These are phyloP conservation scores for Pseudococcus viburni DNA, from an alignment of 2,888 invertebrate genomes.

Conservation along the genomic window DNA sequence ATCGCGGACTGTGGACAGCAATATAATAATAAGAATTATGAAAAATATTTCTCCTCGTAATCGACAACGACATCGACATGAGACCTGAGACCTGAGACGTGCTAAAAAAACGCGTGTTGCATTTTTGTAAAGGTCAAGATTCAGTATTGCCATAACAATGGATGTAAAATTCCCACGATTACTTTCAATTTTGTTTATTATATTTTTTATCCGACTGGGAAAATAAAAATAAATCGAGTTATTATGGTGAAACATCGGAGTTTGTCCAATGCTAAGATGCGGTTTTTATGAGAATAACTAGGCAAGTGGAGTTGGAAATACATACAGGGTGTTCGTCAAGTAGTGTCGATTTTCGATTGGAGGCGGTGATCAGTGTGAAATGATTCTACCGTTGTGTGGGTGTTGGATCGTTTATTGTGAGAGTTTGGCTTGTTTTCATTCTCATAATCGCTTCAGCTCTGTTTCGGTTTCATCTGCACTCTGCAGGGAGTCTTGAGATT, in stretches of 20 bases:
- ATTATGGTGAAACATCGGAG: not conserved
- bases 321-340: not conserved
- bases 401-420: too few relatives aligned
- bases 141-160: constrained; percentile 46
- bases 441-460: too few relatives aligned
- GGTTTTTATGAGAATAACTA: not conserved
- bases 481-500: too few relatives aligned
- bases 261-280: not conserved
- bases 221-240: not conserved
- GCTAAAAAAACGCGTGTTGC: not conserved
- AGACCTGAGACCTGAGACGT: not conserved
- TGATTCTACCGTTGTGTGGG: too few relatives aligned
- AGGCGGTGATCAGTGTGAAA: too few relatives aligned
- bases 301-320: not conserved
- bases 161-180: constrained; percentile 38
- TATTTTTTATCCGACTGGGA: not conserved
- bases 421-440: too few relatives aligned
- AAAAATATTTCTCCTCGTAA: constrained; percentile 2
- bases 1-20: not conserved
- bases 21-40: not conserved
- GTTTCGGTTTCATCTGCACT: too few relatives aligned
- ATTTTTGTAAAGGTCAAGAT: constrained; percentile 26
- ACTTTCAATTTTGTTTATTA: constrained; percentile 1
- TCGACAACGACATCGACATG: constrained; percentile 15
- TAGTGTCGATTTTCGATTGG: not conserved